These are phyloP conservation scores for Synanthedon vespiformis DNA, from an alignment of 2,888 invertebrate genomes.

Conservation along the genomic window DNA sequence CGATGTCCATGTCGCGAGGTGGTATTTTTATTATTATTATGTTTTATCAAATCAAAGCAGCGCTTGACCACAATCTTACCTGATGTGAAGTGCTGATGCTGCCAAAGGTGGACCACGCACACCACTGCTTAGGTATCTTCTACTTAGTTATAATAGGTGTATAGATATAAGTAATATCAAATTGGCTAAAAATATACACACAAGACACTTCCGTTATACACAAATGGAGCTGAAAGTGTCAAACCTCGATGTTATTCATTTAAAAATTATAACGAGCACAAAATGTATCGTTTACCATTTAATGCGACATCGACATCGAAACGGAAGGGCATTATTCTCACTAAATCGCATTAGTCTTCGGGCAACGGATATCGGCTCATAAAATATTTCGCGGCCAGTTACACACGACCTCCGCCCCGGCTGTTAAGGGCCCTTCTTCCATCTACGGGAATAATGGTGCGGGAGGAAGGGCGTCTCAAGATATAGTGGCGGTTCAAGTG, in stretches of 20 bases:
- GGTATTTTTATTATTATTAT: no score
- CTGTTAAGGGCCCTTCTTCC: constrained; percentile 5
- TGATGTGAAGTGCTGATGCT: no score
- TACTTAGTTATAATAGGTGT: no score
- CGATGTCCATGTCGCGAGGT: no score
- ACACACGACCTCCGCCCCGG: constrained; percentile 19
- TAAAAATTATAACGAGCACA: constrained; percentile 1
- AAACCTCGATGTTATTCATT: neutral
- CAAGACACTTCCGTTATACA: no score
- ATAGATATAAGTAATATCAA: no score
- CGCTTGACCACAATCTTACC: no score
- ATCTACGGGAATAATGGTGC: neutral
- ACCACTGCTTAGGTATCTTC: no score
- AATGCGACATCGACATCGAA: constrained; percentile 4
- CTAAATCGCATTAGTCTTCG: constrained; percentile 54
- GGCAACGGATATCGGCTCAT: constrained; percentile 47
- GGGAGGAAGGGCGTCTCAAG: constrained; percentile 23
- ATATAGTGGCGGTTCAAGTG: constrained; percentile 26
- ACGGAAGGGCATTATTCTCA: constrained; percentile 28
- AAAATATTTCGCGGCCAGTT: constrained; percentile 49
- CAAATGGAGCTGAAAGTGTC: neutral
- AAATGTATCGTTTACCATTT: constrained; percentile 3
- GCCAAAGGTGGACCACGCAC: no score
- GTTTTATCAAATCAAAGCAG: no score
- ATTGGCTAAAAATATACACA: no score